Conservation (phyloP, 2,888 invertebrate genomes). For the Hoplodrina blanda region DNA sequence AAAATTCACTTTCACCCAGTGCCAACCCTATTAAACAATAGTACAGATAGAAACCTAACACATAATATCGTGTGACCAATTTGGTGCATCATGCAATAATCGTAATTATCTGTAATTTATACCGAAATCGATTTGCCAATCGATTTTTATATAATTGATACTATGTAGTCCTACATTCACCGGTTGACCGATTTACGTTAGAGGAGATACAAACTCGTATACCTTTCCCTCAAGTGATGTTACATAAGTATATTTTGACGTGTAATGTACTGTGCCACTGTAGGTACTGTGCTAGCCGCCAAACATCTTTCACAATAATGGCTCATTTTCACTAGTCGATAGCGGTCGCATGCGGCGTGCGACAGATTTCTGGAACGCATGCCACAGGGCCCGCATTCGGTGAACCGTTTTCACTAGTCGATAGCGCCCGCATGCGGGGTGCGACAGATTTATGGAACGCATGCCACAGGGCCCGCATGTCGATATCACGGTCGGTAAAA, state of each 20-base stretch:
- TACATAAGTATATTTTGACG: conserved; percentile 22
- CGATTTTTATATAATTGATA: conserved; percentile 55
- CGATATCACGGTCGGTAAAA: no score
- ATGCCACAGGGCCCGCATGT: no score
- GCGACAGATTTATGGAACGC: no score
- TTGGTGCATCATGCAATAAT: conserved; percentile 51
- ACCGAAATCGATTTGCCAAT: conserved; percentile 45
- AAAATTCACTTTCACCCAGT: neutral
- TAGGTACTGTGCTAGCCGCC: no score
- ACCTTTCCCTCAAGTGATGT: conserved; percentile 40
- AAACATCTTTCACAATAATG: neutral
- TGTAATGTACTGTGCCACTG: neutral
- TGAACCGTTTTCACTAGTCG: no score
- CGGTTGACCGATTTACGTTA: conserved; percentile 33
- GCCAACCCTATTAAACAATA: conserved; percentile 34
- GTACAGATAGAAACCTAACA: conserved; percentile 19
- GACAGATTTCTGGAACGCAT: no score
- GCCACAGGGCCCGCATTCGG: no score
- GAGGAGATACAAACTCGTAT: conserved; percentile 20
- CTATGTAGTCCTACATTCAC: conserved; percentile 48
- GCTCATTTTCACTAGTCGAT: no score
- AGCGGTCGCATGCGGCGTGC: no score
- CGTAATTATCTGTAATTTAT: conserved; percentile 55
- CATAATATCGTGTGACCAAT: conserved; percentile 45
- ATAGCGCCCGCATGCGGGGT: no score